phyloP scores from a whole-genome alignment of 2,797 vertebrate species.

The Falco naumanni region DNA sequence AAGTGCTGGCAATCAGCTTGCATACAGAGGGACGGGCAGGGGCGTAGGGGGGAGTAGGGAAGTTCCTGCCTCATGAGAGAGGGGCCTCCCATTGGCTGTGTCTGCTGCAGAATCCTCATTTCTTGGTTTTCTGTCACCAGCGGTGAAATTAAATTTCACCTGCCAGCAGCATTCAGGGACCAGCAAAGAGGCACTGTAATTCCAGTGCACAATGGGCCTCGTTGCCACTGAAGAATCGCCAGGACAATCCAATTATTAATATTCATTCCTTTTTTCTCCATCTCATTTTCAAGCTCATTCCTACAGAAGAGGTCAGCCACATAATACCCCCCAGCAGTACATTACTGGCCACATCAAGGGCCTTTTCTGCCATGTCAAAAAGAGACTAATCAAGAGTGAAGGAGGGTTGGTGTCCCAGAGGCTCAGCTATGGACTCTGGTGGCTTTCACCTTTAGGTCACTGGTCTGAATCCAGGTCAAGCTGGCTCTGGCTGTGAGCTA shows the following conservation, averaged over 20 bases:
- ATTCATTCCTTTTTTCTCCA: background rate
- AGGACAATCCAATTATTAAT: constrained; percentile 4
- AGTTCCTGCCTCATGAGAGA: background rate
- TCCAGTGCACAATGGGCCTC: background rate
- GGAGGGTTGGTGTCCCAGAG: background rate
- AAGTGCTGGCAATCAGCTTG: background rate
- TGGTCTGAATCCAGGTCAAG: constrained; percentile 14
- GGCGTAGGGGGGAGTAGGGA: background rate
- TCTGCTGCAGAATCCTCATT: background rate
- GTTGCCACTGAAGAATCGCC: background rate
- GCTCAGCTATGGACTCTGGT: background rate
- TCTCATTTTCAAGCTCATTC: constrained; percentile 18
- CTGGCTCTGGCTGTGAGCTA: background rate
- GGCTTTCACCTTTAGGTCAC: background rate
- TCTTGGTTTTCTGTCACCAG: background rate
- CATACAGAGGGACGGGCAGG: background rate
- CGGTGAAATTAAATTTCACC: background rate
- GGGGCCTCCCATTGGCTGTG: background rate
- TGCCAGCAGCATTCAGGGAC: background rate
- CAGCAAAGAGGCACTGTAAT: constrained; percentile 23
- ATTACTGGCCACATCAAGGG: background rate
- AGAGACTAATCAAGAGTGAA: background rate
- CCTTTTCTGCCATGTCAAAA: background rate
- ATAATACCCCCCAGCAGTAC: background rate
- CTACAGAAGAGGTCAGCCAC: constrained; percentile 16